Evolutionary conservation across 2,113 vertebrate species (phyloP), one percentile per base, ranked within the genome.

Genomic region (Myrmophylax atrothorax): DNA sequence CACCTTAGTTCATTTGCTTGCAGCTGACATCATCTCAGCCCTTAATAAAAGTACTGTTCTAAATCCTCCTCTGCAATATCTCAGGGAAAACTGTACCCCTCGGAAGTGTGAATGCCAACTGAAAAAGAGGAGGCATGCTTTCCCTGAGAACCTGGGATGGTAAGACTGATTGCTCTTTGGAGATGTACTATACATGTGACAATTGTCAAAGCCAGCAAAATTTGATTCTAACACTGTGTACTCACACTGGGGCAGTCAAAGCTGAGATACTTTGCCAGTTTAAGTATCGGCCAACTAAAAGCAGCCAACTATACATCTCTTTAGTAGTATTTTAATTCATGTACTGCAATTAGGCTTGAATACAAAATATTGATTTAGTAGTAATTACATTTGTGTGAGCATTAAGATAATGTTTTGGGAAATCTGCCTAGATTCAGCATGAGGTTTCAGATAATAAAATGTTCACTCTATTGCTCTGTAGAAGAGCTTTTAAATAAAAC

Each of bases 351-450:
- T 96, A 97, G 75, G 75, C 88, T 93, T 91, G 92, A 94, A 96
- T 89, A 66, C 56, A 92, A 84, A 97, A 94, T 90, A 96, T 96
- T 93, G 95, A 97, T 94, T 95, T 94, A 80, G 37, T 84, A 83
- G 77, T 87, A 97, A 98, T 97, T 96, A 92, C 89, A 86, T 95
- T 86, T 96, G 52, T 94, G 62, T 67, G 50, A 85, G 55, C 63
- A 77, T 93, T 94, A 94, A 78, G 70, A 78, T 84, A 91, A 95
- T 93, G 90, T 90, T 96, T 94, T 11, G 28, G 88, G 90, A 95
- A 94, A 88, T 90, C 86, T 96, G 73, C 33, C 89, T 96, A 55
- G 38, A 90, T 95, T 93, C 91, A 82, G 50, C 72, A 50, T 66
- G 77, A 96, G n/a, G 80, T 86, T 94, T 42, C 86, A 96, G 73